These are phyloP conservation scores for Ceratotherium simum DNA, from an alignment of 2,113 vertebrate species.

Conservation along the genomic window DNA sequence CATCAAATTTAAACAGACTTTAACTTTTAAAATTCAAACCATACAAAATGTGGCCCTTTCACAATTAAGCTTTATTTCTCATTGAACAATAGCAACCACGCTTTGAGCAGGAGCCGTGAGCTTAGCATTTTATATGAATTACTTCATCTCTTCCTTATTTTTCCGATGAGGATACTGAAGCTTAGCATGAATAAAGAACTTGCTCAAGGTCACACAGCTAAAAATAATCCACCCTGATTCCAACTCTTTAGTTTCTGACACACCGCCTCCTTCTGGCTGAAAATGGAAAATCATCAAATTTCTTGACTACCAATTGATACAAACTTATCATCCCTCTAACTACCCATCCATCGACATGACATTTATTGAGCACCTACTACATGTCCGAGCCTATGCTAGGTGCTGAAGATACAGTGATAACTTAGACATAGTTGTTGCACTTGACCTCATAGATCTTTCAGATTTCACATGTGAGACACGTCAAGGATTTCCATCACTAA, in stretches of 20 bases:
- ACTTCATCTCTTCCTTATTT: neutral
- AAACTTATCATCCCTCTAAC: neutral
- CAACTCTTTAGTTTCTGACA: neutral
- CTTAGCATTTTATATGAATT: neutral
- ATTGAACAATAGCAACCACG: neutral
- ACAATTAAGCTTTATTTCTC: neutral
- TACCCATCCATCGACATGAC: neutral
- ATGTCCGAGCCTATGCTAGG: neutral
- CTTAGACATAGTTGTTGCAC: neutral
- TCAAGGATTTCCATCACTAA: neutral
- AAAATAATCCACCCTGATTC: neutral
- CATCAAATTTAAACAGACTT: neutral
- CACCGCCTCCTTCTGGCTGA: neutral
- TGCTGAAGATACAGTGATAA: neutral
- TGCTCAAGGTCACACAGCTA: neutral
- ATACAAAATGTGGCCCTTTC: neutral
- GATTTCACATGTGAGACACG: neutral
- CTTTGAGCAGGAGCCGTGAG: neutral
- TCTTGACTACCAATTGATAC: neutral
- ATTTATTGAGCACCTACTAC: neutral
- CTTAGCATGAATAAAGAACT: neutral
- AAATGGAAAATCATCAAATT: neutral
- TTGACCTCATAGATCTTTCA: neutral
- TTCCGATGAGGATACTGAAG: neutral
- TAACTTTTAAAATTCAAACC: neutral